Conservation (phyloP, 2,888 invertebrate species). For the Cephus spinipes region DNA sequence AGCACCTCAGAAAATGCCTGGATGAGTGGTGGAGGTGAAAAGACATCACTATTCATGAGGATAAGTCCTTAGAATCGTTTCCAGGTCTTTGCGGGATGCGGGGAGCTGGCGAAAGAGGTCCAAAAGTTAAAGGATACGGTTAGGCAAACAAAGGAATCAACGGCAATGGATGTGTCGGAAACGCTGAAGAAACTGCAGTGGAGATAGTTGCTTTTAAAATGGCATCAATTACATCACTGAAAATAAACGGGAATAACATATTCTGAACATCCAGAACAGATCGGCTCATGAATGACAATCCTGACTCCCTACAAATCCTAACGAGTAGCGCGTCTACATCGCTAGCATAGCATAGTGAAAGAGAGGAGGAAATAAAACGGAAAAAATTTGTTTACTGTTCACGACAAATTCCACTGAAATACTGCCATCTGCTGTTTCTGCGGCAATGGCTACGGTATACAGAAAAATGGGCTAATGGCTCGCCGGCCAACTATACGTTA, state of each 20-base stretch:
- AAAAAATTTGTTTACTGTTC: constrained; percentile 2
- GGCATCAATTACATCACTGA: not conserved
- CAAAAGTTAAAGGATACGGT: not conserved
- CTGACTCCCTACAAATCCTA: not conserved
- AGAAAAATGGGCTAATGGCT: not conserved
- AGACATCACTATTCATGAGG: constrained; percentile 18
- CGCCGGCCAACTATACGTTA: not conserved
- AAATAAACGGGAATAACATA: not conserved
- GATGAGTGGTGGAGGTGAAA: constrained; percentile 8
- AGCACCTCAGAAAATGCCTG: constrained; percentile 1
- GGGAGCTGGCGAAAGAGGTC: not conserved
- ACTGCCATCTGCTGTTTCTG: not conserved
- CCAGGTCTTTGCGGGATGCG: not conserved
- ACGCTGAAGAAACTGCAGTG: not conserved
- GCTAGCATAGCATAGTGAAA: not conserved
- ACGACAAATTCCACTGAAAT: constrained; percentile 1
- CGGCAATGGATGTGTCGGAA: not conserved
- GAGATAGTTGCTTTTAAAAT: not conserved
- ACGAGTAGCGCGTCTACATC: not conserved
- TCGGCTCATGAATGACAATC: not conserved
- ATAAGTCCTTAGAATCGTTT: constrained; percentile 17
- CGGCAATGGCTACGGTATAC: not conserved
- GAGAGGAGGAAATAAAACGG: not conserved
- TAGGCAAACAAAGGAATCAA: not conserved
- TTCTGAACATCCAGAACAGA: not conserved